Evolutionary conservation across 2,888 invertebrate species (phyloP), one percentile per base, ranked within the genome.

Genomic region (Ametastegia equiseti): DNA sequence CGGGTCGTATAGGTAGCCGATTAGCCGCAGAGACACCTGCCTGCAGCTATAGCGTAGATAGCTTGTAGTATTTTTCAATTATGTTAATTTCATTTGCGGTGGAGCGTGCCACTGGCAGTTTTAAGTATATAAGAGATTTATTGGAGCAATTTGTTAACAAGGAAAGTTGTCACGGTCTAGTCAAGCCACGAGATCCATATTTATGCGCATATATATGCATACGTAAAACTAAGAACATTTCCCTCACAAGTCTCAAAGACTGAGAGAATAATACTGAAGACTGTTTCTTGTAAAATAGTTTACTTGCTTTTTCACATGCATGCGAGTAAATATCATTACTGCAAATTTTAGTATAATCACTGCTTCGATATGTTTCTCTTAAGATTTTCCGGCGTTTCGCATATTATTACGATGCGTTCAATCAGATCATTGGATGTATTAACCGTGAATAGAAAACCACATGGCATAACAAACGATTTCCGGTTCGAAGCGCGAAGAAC

Each of bases 81-180:
- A 75, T 75, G 75, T 54, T 75, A 75, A 75, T 75, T n/a, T 75
- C 54, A 23, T 9, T 36, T 75, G 75, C 47, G 45, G 71, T 71
- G 71, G 45, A 71, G 71, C 71, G 71, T 71, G 71, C 71, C 71
- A 23, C 71, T 71, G 71, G 45, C 71, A 27, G 71, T 71, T 71
- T 71, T 75, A 50, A 54, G 6, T 54, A 50, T 54, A 42, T 71
- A n/a, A 54, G 27, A 75, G 75, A 75, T 54, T 75, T 36, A 75
- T 75, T 75, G 50, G 50, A 54, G 30, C 45, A 36, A 75, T 75
- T 75, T 75, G 75, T 75, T 75, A 75, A 75, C 75, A 75, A 75
- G 75, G 45, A 54, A 54, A 50, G 36, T 75, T 54, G 75, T 50
- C 75, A 75, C 71, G 71, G 45, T 75, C 36, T 36, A 36, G 75